These are phyloP conservation scores for Coptodon bakossiorum DNA, from an alignment of 2,113 vertebrate species.

Conservation along the genomic window DNA sequence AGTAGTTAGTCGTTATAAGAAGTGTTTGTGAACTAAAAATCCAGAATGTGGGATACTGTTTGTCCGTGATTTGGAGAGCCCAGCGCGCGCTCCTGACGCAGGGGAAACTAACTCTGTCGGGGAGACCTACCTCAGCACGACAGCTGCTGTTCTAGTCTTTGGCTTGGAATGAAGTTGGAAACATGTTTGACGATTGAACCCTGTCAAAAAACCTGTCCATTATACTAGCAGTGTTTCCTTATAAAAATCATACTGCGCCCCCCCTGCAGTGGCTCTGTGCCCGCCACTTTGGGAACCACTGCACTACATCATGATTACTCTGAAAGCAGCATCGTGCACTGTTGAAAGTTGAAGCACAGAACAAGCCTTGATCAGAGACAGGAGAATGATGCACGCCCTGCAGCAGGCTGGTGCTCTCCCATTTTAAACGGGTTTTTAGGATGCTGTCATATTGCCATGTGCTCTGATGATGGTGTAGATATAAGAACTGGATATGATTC, in stretches of 20 bases:
- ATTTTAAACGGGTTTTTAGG: background rate
- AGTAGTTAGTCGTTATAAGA: background rate
- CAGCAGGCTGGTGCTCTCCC: background rate
- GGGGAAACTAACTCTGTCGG: background rate
- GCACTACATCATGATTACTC: background rate
- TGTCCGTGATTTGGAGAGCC: background rate
- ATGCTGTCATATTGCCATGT: background rate
- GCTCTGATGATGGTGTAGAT: background rate
- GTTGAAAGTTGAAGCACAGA: background rate
- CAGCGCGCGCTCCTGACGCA: background rate
- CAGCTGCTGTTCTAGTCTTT: background rate
- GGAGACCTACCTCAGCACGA: too few relatives aligned
- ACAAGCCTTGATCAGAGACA: background rate
- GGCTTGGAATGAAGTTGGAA: background rate
- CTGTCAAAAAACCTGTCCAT: background rate
- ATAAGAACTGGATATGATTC: background rate
- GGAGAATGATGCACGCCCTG: fast-evolving
- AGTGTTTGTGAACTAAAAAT: background rate
- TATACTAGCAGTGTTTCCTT: background rate
- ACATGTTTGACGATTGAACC: background rate
- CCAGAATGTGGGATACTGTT: background rate
- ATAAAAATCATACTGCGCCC: background rate
- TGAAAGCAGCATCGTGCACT: background rate
- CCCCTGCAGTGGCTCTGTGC: background rate
- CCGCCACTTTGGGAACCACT: background rate